Evolutionary conservation across 2,888 invertebrate genomes (phyloP), one percentile per base, ranked within the genome.

Genomic region (Aphidius colemani): DNA sequence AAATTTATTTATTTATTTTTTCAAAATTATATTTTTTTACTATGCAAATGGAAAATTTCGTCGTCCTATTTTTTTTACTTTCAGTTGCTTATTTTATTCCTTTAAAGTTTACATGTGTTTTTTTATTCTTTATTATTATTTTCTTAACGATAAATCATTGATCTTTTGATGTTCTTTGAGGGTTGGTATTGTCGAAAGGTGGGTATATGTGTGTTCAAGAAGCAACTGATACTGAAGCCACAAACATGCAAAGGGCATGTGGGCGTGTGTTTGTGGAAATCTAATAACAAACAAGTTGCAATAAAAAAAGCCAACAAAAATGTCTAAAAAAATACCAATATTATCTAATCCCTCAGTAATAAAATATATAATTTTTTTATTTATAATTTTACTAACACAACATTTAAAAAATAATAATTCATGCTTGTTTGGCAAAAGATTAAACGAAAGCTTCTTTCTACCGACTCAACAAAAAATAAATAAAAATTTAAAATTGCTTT

Each of bases 91-190:
- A 44, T 55, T 10, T 18, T 7, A 3, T 55, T 44, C 44, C 30
- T 53, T 45, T 43, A 11, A n/a, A 44, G 8, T 44, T 44, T 30
- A 44, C 44, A 44, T 43, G 44, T 18, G 7, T 55, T 55, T 55
- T 44, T 55, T 44, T 44, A 18, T 18, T 30, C 13, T 48, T 11
- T 48, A 48, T 53, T 11, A 18, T 57, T 63, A 18, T 10, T 8
- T 40, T 18, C 41, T 45, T 46, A 10, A 30, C 13, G 69, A 67
- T 75, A 74, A 75, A 75, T 75, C 74, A 74, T 73, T 67, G 71
- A 74, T 71, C 69, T 63, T 68, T 72, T 61, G 30, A 30, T 30
- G 30, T 60, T 61, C 62, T 69, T 68, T 65, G 56, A 59, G 66
- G 59, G 39, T 11, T 49, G 45, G 46, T 44, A 41, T 39, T 44